Conservation (phyloP, 2,797 vertebrate genomes). For the Lateolabrax maculatus region DNA sequence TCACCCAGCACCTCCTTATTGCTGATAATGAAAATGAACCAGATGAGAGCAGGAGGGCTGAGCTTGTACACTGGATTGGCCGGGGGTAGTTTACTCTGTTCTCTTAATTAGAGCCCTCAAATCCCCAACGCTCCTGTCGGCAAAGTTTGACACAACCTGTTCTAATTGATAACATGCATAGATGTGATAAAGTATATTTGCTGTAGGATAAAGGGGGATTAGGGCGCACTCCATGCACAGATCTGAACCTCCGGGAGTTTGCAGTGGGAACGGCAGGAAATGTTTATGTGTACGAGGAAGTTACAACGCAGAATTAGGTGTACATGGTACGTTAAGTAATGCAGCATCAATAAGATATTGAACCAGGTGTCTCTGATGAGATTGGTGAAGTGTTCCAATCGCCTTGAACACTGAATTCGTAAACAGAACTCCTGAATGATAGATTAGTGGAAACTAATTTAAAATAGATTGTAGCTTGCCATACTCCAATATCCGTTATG, state of each 20-base stretch:
- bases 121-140: slow-evolving; percentile 70
- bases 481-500: slow-evolving; percentile 28
- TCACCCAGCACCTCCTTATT: slow-evolving; percentile 47
- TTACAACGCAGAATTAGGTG: slow-evolving; percentile 36
- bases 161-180: slow-evolving; percentile 75
- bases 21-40: slow-evolving; percentile 60
- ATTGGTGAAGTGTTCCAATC: slow-evolving; percentile 53
- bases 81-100: slow-evolving; percentile 76
- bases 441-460: slow-evolving; percentile 71
- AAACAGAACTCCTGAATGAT: slow-evolving; percentile 50
- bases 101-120: slow-evolving; percentile 82
- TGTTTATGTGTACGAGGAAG: slow-evolving; percentile 53
- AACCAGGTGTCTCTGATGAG: slow-evolving; percentile 65
- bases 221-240: slow-evolving; percentile 61
- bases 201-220: slow-evolving; percentile 72
- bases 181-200: slow-evolving; percentile 76
- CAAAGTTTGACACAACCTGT: slow-evolving; percentile 73
- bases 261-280: slow-evolving; percentile 38
- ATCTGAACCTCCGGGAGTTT: slow-evolving; percentile 52
- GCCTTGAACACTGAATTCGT: slow-evolving; percentile 61
- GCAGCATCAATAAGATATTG: slow-evolving; percentile 68
- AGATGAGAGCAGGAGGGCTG: slow-evolving; percentile 49
- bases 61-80: slow-evolving; percentile 36
- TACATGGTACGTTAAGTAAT: slow-evolving; percentile 55
- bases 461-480: slow-evolving; percentile 46